phyloP scores from a whole-genome alignment of 2,797 vertebrate genomes.

The Coluber constrictor region DNA sequence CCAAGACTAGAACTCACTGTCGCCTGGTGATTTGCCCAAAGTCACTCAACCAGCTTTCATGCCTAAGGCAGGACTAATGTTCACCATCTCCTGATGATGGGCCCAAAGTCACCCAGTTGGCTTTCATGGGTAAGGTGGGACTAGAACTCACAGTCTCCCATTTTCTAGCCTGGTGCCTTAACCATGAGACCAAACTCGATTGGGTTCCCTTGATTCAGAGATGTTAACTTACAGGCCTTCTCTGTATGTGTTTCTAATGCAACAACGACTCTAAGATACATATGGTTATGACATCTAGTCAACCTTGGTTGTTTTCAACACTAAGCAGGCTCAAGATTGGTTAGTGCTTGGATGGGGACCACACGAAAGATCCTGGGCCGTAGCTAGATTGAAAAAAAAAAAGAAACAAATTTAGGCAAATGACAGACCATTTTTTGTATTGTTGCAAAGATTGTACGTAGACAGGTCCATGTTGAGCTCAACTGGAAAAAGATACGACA shows the following conservation, averaged over 20 bases:
- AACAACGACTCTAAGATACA: background rate
- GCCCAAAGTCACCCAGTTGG: background rate
- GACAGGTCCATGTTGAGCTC: background rate
- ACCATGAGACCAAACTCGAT: background rate
- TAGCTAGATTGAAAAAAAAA: background rate
- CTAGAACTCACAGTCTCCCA: background rate
- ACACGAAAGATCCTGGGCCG: background rate
- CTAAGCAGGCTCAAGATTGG: background rate
- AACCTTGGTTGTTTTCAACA: background rate
- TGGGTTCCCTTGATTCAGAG: background rate
- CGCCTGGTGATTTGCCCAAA: too few species aligned
- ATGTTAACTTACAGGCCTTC: background rate
- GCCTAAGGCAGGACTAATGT: background rate
- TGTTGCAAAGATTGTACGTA: background rate
- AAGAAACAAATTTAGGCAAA: background rate
- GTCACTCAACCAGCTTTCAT: background rate
- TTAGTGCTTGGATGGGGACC: background rate
- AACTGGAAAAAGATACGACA: background rate
- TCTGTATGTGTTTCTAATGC: background rate
- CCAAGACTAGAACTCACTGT: too few species aligned
- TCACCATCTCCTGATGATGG: background rate
- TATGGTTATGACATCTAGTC: background rate
- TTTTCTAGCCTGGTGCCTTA: background rate
- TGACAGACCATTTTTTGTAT: background rate
- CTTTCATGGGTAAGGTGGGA: too few species aligned